Evolutionary conservation across 2,888 invertebrate species (phyloP), one percentile per base, ranked within the genome.

Genomic region (Neocrepidodera transversa): DNA sequence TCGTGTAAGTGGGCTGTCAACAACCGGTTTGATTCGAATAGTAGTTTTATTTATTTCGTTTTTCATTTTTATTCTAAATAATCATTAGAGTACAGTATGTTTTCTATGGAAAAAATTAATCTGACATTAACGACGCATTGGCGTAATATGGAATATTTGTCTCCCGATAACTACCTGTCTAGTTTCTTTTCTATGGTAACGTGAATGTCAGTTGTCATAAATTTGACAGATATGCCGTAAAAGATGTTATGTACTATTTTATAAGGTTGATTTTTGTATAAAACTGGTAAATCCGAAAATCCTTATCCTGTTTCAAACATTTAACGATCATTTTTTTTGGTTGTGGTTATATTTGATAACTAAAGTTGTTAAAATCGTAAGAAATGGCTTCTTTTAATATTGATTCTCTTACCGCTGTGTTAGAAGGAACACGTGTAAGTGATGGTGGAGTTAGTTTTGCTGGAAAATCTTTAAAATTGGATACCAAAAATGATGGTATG

Each of bases 401-500:
- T 40, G 83, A 83, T 58, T 82, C 85, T n/a, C 79, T 88, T 42
- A 80, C 77, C 52, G 73, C 78, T 45, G 84, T 82, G 14, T 73
- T 86, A 32, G 77, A 78, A 68, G 80, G 78, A 52, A 77, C 84
- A 1, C 80, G 75, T 53, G 79, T 80, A 54, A 76, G 79, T 7
- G 74, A 75, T 14, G 82, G 74, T 69, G 92, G 93, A 47, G 87
- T 96, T 11, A 90, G 90, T 73, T 95, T 95, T 78, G 88, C 90
- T 61, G 92, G 91, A 54, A 87, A 86, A 80, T 88, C 88, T 0
- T 78, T 92, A 49, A 93, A 93, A 80, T 84, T 95, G 70, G 84
- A 93, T 76, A 85, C 85, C 0, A 90, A 86, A 50, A 84, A 86
- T 58, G 91, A 95, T 82, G 95, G 94, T 94, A 82, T 82, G 79